These are phyloP conservation scores for Lytechinus pictus DNA, from an alignment of 35 echinoderm and acorn worm genomes.

Conservation along the genomic window DNA sequence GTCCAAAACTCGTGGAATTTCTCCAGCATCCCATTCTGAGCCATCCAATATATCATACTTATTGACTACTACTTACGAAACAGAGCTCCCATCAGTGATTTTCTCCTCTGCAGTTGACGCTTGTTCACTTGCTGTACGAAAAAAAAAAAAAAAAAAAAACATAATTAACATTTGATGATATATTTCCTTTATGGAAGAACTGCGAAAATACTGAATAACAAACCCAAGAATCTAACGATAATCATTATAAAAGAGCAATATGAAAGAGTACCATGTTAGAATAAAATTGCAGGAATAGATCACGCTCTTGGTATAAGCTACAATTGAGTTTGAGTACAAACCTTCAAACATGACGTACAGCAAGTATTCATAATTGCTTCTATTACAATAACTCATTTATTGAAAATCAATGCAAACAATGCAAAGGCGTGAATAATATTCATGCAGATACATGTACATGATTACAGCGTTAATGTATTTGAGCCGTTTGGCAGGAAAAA, in stretches of 20 bases:
- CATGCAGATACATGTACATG: not conserved
- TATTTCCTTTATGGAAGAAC: not conserved
- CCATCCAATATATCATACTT: too few species aligned
- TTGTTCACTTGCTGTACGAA: conserved; percentile 79
- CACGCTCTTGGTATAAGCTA: not conserved
- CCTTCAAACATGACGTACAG: not conserved
- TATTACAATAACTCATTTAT: not conserved
- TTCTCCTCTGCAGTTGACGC: conserved; percentile 89
- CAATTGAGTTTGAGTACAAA: not conserved
- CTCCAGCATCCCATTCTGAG: too few species aligned
- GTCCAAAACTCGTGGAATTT: too few species aligned
- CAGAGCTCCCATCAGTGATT: conserved; percentile 86
- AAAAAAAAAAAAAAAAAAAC: not conserved
- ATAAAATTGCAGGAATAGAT: not conserved
- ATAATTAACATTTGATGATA: not conserved
- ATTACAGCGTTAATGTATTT: not conserved
- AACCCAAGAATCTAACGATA: too few species aligned
- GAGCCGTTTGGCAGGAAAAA: not conserved
- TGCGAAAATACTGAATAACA: not conserved
- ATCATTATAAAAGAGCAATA: not conserved
- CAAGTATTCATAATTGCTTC: not conserved
- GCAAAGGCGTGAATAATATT: not conserved
- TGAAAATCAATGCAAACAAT: not conserved
- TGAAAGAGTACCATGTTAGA: not conserved
- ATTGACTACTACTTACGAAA: conserved; percentile 74